A percentile compares a stretch with the other conserved stretches of the same genome.
These are phyloP conservation scores for Aptenodytes patagonicus DNA, from an alignment of 2,113 vertebrate species.

Conservation along the genomic window DNA sequence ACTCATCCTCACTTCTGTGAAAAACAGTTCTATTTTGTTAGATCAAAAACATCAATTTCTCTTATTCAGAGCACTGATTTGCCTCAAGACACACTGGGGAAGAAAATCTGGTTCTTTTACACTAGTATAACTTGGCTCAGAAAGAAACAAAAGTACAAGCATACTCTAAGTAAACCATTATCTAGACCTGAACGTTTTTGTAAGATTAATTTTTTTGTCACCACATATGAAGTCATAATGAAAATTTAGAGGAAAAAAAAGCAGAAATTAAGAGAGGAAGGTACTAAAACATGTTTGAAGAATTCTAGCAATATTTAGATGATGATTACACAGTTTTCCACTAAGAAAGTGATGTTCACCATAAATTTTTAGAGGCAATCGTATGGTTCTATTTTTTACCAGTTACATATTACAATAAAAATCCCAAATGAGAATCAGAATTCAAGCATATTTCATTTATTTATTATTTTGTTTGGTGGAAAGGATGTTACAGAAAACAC, in stretches of 20 bases:
- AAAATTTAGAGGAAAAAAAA: background rate
- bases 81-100: background rate
- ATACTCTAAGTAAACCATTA: background rate
- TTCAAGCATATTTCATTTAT: background rate
- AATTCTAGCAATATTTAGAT: background rate
- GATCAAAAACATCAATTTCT: slow-evolving; percentile 22
- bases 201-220: background rate
- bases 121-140: background rate
- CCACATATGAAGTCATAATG: background rate
- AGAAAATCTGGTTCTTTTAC: background rate
- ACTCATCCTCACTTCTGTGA: background rate
- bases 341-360: background rate
- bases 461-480: background rate
- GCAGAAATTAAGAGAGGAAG: background rate
- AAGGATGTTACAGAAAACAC: background rate
- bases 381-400: background rate
- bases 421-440: background rate
- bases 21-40: slow-evolving; percentile 24
- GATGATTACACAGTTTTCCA: background rate
- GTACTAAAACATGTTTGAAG: background rate
- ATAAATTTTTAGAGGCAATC: background rate
- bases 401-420: background rate
- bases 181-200: background rate
- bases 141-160: background rate
- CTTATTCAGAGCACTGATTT: slow-evolving; percentile 8